Base-by-base conservation (phyloP, 2,888 invertebrate species). In the Himalopsyche tibetana region DNA sequence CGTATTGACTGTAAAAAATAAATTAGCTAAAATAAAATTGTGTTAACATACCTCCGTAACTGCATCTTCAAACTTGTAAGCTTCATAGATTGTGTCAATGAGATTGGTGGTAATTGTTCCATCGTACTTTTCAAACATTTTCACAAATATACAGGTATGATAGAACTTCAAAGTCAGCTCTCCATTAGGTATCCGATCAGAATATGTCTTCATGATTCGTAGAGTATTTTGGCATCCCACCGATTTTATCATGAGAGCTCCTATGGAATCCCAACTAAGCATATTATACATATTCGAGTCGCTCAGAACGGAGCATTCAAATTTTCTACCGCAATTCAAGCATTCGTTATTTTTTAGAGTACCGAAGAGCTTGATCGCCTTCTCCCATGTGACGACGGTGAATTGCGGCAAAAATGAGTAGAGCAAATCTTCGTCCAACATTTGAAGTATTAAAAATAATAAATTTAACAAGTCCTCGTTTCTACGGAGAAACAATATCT, bases 101-200 rank as follows among this genome's bases (percentile, higher is more conserved):
- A 93, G 89, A n/a, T 91, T 91, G 40, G 87, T 89, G 1, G 90
- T 90, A 8, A 92, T 89, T 0, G 91, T 92, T 0, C 89, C 89
- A 88, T 93, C 93, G 88, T 91, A 92, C 89, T 91, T 92, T 89
- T 92, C 93, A 89, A 91, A 92, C 90, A 93, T 90, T 1, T 92
- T 90, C 45, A 92, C 92, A 89, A 95, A 90, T 86, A 95, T 90
- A 89, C 94, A 94, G 0, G 93, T 91, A 87, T 94, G 94, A 89
- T 94, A 95, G 89, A 94, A 96, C 91, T 94, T 94, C 89, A 92
- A 91, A 86, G 95, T 94, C 79, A 96, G 90, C n/a, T 93, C 93
- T 11, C 94, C 93, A 79, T 93, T 90, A 0, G 94, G 94, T 82
- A 96, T 93, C 88, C 93, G 90, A 86, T 92, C 91, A 0, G 94